Evolutionary conservation across 2,113 vertebrate genomes (phyloP), one percentile per base, ranked within the genome.

Genomic region (Columba janthina): DNA sequence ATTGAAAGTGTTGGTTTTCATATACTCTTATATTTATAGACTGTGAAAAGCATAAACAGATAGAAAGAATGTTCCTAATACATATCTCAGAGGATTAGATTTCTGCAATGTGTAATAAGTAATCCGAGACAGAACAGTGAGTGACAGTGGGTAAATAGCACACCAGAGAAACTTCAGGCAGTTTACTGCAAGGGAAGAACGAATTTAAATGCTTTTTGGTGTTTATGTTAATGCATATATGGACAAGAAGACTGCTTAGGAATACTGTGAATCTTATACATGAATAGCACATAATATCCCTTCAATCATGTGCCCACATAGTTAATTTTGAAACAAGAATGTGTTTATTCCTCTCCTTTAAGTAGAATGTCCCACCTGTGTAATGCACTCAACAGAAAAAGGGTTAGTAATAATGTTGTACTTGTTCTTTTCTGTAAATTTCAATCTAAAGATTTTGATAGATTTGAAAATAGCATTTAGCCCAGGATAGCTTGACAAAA

Each of bases 21-120:
- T 91, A 88, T 80, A 64, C 74, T 85, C 72, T 70, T 94, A 20
- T 96, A 97, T 96, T 97, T 95, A 96, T 97, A 96, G 95, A 60
- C 48, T 62, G 73, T 94, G 93, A 94, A 94, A 96, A 93, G 66
- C 86, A 94, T 67, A 71, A 94, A 92, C 85, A 85, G 76, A 88
- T 46, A 95, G 91, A 92, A 94, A 90, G 82, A 77, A 79, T 71
- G 67, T 83, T 94, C 87, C 77, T 94, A 93, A 94, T 88, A 67
- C 69, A 25, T 86, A 70, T 84, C 81, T 44, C 62, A 36, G 85
- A 57, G 89, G 91, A 94, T 73, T 89, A 44, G 89, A 56, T 96
- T 97, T 97, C 96, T 95, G 90, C 42, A 90, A 86, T 67, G 88
- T 89, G 90, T 83, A 86, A 93, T 36, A 76, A 86, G 71, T 94